phyloP scores from a whole-genome alignment of 2,888 invertebrate species.

The Disparrhopalites patrizii region DNA sequence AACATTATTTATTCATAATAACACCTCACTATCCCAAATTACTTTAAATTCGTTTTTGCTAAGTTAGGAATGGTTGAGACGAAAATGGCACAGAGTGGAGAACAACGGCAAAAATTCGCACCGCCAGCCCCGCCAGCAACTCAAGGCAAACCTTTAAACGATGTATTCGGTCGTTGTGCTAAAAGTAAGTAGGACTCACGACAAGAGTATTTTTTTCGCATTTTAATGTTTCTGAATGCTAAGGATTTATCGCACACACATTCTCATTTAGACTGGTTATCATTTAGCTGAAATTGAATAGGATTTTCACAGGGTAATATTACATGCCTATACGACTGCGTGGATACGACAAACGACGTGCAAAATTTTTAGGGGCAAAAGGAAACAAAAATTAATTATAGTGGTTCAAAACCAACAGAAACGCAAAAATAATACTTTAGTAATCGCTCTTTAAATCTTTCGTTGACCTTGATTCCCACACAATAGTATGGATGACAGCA shows the following conservation, averaged over 20 bases:
- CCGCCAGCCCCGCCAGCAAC: conserved; percentile 1
- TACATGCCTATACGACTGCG: too few relatives aligned
- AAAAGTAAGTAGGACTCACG: conserved; percentile 13
- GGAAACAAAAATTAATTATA: too few relatives aligned
- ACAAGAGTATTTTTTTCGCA: background rate
- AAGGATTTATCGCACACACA: background rate
- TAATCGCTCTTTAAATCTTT: too few relatives aligned
- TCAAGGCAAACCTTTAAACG: conserved; percentile 17
- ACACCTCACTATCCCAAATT: background rate
- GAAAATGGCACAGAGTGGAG: conserved; percentile 8
- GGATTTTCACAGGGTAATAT: too few relatives aligned
- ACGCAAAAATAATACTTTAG: too few relatives aligned
- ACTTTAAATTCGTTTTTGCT: background rate
- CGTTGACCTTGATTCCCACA: too few relatives aligned
- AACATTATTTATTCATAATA: background rate
- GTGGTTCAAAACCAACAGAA: too few relatives aligned
- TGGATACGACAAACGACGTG: too few relatives aligned
- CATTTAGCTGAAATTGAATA: too few relatives aligned
- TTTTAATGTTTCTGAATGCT: background rate
- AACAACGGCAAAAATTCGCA: background rate
- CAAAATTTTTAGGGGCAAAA: too few relatives aligned
- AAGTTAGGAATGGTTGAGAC: conserved; percentile 23
- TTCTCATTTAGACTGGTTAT: too few relatives aligned
- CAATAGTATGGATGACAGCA: too few relatives aligned
- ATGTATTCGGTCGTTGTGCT: conserved; percentile 18